These are phyloP conservation scores for Scaptomyza tumidula DNA, from an alignment of 2,888 invertebrate genomes.

Conservation along the genomic window DNA sequence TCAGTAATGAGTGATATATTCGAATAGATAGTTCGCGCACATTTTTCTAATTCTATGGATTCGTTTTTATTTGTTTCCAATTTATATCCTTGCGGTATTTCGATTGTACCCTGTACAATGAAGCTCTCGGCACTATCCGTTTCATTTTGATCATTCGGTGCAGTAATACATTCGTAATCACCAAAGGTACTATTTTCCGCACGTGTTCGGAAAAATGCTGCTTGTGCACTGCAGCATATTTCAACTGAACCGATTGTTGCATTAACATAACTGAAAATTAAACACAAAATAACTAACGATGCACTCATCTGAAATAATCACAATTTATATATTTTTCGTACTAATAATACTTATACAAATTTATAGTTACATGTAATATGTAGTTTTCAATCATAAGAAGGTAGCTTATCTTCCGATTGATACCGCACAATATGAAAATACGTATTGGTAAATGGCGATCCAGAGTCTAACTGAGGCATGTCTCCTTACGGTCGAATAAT, in stretches of 20 bases:
- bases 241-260: constrained; percentile 26
- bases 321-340: constrained; percentile 8
- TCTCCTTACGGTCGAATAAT: constrained; percentile 35
- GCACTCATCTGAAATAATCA: constrained; percentile 45
- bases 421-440: constrained; percentile 23
- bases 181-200: constrained; percentile 3
- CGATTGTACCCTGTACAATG: constrained; percentile 16
- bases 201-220: constrained; percentile 30
- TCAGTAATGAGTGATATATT: constrained; percentile 29
- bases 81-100: constrained; percentile 36
- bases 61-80: constrained; percentile 7
- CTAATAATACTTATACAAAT: background rate
- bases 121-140: background rate
- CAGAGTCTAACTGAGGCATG: constrained; percentile 46
- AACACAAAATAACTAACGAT: constrained; percentile 27
- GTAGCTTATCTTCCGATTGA: constrained; percentile 42
- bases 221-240: constrained; percentile 49
- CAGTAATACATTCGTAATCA: constrained; percentile 32
- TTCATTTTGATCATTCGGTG: constrained; percentile 10
- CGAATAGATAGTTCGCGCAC: constrained; percentile 7
- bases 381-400: constrained; percentile 8
- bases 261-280: constrained; percentile 50
- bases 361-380: constrained; percentile 3
- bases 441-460: constrained; percentile 42
- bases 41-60: constrained; percentile 4